A percentile compares a stretch with the other conserved stretches of the same genome.
Evolutionary conservation across 2,797 vertebrate species (phyloP).

Genomic region (Trematomus bernacchii): DNA sequence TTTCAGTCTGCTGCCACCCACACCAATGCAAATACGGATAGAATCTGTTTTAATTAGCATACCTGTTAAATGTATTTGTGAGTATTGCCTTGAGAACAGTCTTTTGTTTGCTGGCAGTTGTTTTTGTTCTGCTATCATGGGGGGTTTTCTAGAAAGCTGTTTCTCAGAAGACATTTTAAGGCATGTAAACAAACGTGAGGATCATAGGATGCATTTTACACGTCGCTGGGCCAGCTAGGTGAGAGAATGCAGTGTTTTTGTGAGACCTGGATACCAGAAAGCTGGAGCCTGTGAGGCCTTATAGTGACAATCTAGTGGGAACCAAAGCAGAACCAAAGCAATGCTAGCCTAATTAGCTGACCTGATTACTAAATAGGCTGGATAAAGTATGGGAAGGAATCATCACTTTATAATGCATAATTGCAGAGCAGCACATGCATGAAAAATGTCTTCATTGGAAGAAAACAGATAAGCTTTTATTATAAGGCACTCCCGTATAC

Average conservation of each 20-base stretch:
- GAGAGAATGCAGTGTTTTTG: conserved; percentile 24
- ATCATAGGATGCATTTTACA: conserved; percentile 35
- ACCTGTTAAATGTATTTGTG: conserved; percentile 76
- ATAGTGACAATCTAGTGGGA: conserved; percentile 77
- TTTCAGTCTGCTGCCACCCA: conserved; percentile 74
- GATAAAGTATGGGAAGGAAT: conserved; percentile 67
- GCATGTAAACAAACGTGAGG: conserved; percentile 50
- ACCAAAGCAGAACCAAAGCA: conserved; percentile 72
- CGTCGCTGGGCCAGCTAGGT: conserved; percentile 17
- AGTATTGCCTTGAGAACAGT: conserved; percentile 64
- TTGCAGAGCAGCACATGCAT: conserved; percentile 41
- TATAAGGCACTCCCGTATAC: background rate
- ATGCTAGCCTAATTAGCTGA: conserved; percentile 83
- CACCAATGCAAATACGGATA: conserved; percentile 73
- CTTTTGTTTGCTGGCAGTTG: conserved; percentile 64
- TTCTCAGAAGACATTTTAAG: conserved; percentile 55
- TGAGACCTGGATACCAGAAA: conserved; percentile 45
- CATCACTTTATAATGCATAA: conserved; percentile 43
- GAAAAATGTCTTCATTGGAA: conserved; percentile 9
- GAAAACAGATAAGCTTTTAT: conserved; percentile 3
- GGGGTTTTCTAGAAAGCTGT: conserved; percentile 44
- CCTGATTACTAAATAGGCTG: conserved; percentile 79
- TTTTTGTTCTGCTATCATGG: conserved; percentile 55
- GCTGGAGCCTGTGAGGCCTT: conserved; percentile 66
- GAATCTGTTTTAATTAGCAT: conserved; percentile 78